A percentile compares a stretch with the other conserved stretches of the same genome.
phyloP scores from a whole-genome alignment of 2,888 invertebrate genomes.

The Agrenia bidenticulata region DNA sequence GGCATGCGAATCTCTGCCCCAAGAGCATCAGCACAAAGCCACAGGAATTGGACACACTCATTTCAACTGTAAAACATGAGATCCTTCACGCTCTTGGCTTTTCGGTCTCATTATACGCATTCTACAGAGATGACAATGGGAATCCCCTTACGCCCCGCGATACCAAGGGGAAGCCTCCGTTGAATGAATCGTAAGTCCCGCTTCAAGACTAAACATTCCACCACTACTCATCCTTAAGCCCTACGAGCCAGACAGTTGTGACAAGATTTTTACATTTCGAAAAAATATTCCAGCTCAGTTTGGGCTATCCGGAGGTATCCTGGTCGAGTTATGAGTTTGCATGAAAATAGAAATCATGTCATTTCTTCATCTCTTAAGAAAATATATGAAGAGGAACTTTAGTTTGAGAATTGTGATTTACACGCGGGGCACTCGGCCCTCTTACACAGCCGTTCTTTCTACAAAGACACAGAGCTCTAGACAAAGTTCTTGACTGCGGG shows the following conservation, averaged over 20 bases:
- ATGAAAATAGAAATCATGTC: background rate
- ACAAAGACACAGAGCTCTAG: too few species aligned
- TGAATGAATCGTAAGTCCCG: constrained; percentile 78
- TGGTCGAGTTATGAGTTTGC: background rate
- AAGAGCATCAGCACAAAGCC: constrained; percentile 86
- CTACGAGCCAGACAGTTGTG: background rate
- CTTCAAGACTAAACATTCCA: background rate
- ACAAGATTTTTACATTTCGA: constrained; percentile 10
- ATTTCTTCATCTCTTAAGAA: background rate
- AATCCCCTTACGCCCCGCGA: constrained; percentile 79
- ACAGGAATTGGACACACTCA: constrained; percentile 83
- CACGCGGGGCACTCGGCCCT: too few species aligned
- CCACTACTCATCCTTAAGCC: background rate
- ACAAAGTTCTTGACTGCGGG: too few species aligned
- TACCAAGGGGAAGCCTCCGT: constrained; percentile 83
- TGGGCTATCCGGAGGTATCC: background rate
- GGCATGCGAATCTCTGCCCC: constrained; percentile 98
- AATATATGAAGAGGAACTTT: too few species aligned
- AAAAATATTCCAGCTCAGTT: background rate
- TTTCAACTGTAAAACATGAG: constrained; percentile 98
- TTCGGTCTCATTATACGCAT: constrained; percentile 94
- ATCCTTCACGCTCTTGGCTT: constrained; percentile 97
- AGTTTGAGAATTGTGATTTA: too few species aligned
- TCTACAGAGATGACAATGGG: constrained; percentile 88
- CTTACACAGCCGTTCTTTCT: too few species aligned